Conservation (phyloP, 2,888 invertebrate genomes). For the Drosophila kambysellisi region DNA sequence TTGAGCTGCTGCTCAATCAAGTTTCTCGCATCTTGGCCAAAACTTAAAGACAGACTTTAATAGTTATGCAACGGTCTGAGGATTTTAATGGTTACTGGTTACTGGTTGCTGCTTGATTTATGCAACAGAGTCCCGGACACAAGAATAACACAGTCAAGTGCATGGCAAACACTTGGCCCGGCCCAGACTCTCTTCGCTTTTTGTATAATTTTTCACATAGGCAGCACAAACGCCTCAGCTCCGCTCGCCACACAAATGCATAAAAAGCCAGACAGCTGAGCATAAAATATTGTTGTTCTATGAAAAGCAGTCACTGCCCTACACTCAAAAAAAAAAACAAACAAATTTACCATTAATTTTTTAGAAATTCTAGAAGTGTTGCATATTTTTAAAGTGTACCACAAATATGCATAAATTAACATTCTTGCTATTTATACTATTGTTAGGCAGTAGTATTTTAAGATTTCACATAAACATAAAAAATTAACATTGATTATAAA, state of each 20-base stretch:
- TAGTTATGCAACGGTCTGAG: constrained; percentile 28
- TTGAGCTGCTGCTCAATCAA: constrained; percentile 62
- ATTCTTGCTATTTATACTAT: too few species aligned
- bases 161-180: constrained; percentile 77
- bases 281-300: constrained; percentile 81
- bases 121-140: constrained; percentile 60
- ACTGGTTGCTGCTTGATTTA: constrained; percentile 63
- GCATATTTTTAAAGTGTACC: too few species aligned
- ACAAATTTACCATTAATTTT: background rate
- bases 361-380: too few species aligned
- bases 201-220: constrained; percentile 81
- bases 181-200: constrained; percentile 49
- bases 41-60: constrained; percentile 65
- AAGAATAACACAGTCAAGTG: constrained; percentile 80
- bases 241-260: constrained; percentile 66
- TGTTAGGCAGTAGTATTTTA: too few species aligned
- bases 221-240: constrained; percentile 57
- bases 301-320: constrained; percentile 68
- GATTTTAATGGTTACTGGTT: constrained; percentile 2
- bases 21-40: constrained; percentile 53
- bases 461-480: too few species aligned
- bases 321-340: background rate
- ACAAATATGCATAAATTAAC: too few species aligned
- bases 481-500: too few species aligned
- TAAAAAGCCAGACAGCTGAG: constrained; percentile 81